Evolutionary conservation across 92 coral and sea anemone species (phyloP).

Genomic region (Bergia sp.): DNA sequence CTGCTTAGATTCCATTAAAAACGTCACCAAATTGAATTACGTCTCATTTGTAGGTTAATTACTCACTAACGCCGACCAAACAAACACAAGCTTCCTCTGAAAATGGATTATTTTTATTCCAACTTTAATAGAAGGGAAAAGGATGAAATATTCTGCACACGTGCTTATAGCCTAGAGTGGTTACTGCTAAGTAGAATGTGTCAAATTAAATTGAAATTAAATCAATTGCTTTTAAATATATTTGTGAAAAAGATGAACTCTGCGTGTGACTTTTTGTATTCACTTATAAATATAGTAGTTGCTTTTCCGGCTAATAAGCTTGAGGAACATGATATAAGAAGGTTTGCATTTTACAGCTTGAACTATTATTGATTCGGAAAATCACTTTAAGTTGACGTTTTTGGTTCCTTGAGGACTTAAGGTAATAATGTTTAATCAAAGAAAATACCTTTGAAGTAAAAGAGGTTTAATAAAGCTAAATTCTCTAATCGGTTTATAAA

Average conservation of each 20-base stretch:
- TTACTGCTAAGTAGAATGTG: slow-evolving; percentile 39
- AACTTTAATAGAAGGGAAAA: slow-evolving; percentile 28
- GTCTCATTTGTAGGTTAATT: slow-evolving; percentile 30
- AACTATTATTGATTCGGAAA: slow-evolving; percentile 20
- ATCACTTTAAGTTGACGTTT: neutral
- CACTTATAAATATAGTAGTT: neutral
- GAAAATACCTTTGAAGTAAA: slow-evolving; percentile 6
- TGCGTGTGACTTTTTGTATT: neutral
- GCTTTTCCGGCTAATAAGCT: slow-evolving; percentile 26
- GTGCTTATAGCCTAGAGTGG: slow-evolving; percentile 16
- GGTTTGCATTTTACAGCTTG: neutral
- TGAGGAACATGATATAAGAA: neutral
- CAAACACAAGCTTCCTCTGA: slow-evolving; percentile 21
- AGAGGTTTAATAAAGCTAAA: neutral
- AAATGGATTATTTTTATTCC: slow-evolving; percentile 27
- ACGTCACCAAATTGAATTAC: slow-evolving; percentile 40
- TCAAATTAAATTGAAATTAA: slow-evolving; percentile 41
- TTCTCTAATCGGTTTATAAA: slow-evolving; percentile 4
- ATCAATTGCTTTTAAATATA: slow-evolving; percentile 38
- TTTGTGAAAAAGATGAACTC: slow-evolving; percentile 21
- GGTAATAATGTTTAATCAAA: neutral
- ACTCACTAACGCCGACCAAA: slow-evolving; percentile 35
- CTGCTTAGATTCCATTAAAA: slow-evolving; percentile 37
- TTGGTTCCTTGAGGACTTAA: slow-evolving; percentile 35
- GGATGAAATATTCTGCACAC: slow-evolving; percentile 20